These are phyloP conservation scores for Sepiola atlantica DNA, from an alignment of 2,888 invertebrate genomes.

Conservation along the genomic window DNA sequence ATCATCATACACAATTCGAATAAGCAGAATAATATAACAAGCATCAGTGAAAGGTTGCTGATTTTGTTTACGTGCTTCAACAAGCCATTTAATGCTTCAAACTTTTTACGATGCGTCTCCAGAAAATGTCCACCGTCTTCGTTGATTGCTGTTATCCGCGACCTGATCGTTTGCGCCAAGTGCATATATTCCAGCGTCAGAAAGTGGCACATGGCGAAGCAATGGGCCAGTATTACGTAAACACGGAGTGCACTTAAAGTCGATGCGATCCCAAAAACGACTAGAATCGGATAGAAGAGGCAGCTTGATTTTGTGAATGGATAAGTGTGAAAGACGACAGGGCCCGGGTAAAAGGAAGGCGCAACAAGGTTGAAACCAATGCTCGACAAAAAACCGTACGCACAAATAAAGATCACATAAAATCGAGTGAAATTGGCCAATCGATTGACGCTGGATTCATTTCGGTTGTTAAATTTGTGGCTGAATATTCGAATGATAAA, in stretches of 20 bases:
- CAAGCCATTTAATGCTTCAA: background rate
- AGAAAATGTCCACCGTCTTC: background rate
- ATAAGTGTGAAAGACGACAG: background rate
- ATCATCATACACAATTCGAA: background rate
- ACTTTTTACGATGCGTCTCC: background rate
- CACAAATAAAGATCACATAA: background rate
- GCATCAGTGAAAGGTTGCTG: background rate
- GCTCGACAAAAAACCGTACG: background rate
- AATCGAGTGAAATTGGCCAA: background rate
- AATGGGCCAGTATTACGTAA: background rate
- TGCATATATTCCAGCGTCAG: background rate
- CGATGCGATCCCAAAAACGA: background rate
- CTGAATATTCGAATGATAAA: background rate
- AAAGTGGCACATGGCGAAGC: background rate
- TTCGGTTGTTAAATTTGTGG: background rate
- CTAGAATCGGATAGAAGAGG: background rate
- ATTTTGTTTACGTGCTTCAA: background rate
- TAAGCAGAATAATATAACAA: background rate
- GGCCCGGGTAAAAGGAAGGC: background rate
- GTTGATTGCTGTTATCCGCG: background rate
- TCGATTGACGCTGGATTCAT: background rate
- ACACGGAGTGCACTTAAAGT: background rate
- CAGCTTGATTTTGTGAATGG: background rate
- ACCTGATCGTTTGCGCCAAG: background rate
- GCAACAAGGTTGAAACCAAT: background rate